Conservation (phyloP, 2,888 invertebrate species). For the Trissoscelio sp. region DNA sequence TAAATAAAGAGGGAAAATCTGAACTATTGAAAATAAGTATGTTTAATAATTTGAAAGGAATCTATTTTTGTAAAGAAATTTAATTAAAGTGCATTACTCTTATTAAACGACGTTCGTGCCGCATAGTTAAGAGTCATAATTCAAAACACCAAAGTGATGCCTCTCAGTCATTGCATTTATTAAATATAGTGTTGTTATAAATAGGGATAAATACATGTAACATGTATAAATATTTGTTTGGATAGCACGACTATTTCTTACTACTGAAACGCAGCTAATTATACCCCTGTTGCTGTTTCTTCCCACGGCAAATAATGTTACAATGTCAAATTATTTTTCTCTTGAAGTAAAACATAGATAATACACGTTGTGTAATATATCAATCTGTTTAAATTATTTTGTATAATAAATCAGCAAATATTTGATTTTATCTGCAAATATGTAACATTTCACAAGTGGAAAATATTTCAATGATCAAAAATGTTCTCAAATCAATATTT, state of each 20-base stretch:
- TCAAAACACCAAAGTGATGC: constrained; percentile 33
- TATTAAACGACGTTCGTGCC: constrained; percentile 34
- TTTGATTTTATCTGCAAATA: too few relatives aligned
- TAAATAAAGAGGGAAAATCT: too few relatives aligned
- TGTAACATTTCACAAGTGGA: too few relatives aligned
- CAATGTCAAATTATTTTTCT: constrained; percentile 44
- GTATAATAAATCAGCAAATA: too few relatives aligned
- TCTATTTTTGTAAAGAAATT: constrained; percentile 3
- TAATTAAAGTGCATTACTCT: constrained; percentile 28
- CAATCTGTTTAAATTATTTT: too few relatives aligned
- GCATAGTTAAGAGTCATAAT: constrained; percentile 28
- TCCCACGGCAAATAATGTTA: constrained; percentile 12
- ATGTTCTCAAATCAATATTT: too few relatives aligned
- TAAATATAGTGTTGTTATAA: constrained; percentile 59
- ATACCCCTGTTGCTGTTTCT: constrained; percentile 45
- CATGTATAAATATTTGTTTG: constrained; percentile 32
- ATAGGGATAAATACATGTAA: constrained; percentile 44
- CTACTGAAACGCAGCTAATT: constrained; percentile 51
- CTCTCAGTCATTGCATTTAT: constrained; percentile 38
- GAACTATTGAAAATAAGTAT: too few relatives aligned
- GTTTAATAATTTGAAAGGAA: too few relatives aligned
- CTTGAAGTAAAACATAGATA: too few relatives aligned
- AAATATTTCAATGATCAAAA: too few relatives aligned
- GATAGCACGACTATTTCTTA: constrained; percentile 49
- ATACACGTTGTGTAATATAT: too few relatives aligned